phyloP scores from a whole-genome alignment of 2,113 vertebrate genomes.

The Solea senegalensis region DNA sequence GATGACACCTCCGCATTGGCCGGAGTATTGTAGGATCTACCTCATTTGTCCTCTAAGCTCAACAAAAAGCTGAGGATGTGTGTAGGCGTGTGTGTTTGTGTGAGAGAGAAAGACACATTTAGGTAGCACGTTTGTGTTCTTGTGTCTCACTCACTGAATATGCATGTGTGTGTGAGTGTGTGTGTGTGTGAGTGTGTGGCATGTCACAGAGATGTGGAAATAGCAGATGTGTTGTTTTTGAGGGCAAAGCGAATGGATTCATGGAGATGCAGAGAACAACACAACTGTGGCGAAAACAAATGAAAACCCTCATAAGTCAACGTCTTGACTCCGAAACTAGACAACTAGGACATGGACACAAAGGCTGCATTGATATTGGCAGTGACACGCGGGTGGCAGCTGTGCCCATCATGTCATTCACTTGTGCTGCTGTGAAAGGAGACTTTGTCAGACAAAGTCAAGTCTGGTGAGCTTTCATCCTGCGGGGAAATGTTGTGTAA shows the following conservation, averaged over 20 bases:
- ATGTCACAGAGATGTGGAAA: slow-evolving; percentile 6
- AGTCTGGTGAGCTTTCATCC: slow-evolving; percentile 34
- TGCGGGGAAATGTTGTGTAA: slow-evolving; percentile 5
- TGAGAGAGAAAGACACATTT: background rate
- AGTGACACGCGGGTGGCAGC: slow-evolving; percentile 67
- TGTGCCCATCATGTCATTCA: slow-evolving; percentile 68
- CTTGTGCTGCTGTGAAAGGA: slow-evolving; percentile 46
- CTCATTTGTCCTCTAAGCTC: slow-evolving; percentile 57
- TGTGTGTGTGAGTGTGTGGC: background rate
- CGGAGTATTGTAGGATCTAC: slow-evolving; percentile 53
- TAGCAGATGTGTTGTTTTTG: slow-evolving; percentile 16
- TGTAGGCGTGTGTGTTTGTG: slow-evolving; percentile 7
- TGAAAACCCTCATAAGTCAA: slow-evolving; percentile 53
- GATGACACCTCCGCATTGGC: slow-evolving; percentile 56
- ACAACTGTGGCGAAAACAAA: slow-evolving; percentile 38
- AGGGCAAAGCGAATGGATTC: slow-evolving; percentile 21
- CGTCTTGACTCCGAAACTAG: slow-evolving; percentile 42
- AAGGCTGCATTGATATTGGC: slow-evolving; percentile 56
- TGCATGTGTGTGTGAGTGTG: background rate
- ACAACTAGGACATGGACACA: slow-evolving; percentile 60
- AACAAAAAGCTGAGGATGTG: slow-evolving; percentile 15
- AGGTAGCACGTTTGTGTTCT: background rate
- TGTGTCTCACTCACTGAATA: too few relatives aligned
- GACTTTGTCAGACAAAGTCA: slow-evolving; percentile 50
- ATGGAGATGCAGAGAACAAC: slow-evolving; percentile 31